Percentiles rank a stretch among this genome's conserved stretches.
These are phyloP conservation scores for Ashinkailepas kermadecensis DNA, from an alignment of 2,888 invertebrate species.

Conservation along the genomic window DNA sequence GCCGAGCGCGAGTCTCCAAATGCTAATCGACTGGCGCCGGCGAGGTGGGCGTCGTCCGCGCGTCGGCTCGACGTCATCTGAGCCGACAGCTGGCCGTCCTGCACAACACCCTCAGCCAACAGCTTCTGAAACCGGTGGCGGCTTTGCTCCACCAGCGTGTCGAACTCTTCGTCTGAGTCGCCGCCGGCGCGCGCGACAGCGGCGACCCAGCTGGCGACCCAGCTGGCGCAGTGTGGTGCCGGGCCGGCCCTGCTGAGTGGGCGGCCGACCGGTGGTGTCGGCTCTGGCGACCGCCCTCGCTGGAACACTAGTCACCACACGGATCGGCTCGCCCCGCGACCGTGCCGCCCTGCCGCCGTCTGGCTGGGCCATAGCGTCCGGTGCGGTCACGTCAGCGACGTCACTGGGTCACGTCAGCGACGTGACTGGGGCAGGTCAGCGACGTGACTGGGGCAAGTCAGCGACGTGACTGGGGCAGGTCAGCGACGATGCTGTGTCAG, in stretches of 20 bases:
- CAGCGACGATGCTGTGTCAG: too few species aligned
- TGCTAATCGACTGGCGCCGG: neutral
- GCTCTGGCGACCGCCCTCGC: neutral
- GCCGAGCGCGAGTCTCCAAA: neutral
- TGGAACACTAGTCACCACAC: neutral
- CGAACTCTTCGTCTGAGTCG: slow-evolving; percentile 13
- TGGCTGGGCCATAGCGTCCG: neutral
- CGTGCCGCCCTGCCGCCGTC: neutral
- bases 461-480: too few species aligned
- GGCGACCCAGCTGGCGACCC: neutral
- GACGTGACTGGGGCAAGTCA: too few species aligned
- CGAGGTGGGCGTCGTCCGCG: neutral
- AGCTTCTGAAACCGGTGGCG: slow-evolving; percentile 4
- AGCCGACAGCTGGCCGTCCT: neutral
- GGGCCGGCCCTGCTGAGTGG: neutral
- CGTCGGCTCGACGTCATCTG: too few species aligned
- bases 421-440: too few species aligned
- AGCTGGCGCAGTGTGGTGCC: neutral
- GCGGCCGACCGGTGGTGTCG: neutral
- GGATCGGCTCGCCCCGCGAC: neutral
- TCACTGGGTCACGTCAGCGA: too few species aligned
- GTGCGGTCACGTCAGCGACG: too few species aligned
- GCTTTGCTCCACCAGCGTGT: neutral
- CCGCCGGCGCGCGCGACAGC: too few species aligned
- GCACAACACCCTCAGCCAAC: neutral